Percentiles rank a stretch among this genome's conserved stretches.
Evolutionary conservation across 2,797 vertebrate genomes (phyloP).

Genomic region (Ctenopoma kingsleyae): DNA sequence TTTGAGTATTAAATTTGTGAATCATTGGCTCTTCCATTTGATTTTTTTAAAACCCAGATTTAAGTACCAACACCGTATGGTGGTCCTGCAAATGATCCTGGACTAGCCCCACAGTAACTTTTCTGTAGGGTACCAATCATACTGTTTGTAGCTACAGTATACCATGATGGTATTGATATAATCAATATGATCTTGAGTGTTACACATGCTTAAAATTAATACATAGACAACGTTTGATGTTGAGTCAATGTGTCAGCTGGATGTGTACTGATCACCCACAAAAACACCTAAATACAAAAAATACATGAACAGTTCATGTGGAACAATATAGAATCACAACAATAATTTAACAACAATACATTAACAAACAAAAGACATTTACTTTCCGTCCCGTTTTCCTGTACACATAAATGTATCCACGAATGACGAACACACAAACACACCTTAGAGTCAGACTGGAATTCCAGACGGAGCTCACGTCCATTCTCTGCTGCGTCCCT

Average conservation of each 20-base stretch:
- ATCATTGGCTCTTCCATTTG: not conserved
- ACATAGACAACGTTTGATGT: not conserved
- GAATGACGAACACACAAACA: slow-evolving; percentile 21
- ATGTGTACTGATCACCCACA: not conserved
- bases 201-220: too few relatives aligned
- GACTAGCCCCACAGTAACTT: not conserved
- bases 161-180: too few relatives aligned
- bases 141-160: too few relatives aligned
- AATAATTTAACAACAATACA: not conserved
- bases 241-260: not conserved
- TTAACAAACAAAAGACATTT: not conserved
- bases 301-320: not conserved
- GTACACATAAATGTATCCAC: not conserved
- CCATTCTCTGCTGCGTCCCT: slow-evolving; percentile 68
- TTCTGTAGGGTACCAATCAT: not conserved
- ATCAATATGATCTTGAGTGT: too few relatives aligned
- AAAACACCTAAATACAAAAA: not conserved
- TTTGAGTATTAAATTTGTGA: not conserved
- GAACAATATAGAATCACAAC: not conserved
- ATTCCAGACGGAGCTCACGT: slow-evolving; percentile 69
- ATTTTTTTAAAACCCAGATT: not conserved
- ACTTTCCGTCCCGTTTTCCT: too few relatives aligned
- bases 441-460: slow-evolving; percentile 82
- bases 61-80: not conserved
- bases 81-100: not conserved